Conservation (phyloP, 1,140 invertebrate species). For the Palaemon carinicauda region DNA sequence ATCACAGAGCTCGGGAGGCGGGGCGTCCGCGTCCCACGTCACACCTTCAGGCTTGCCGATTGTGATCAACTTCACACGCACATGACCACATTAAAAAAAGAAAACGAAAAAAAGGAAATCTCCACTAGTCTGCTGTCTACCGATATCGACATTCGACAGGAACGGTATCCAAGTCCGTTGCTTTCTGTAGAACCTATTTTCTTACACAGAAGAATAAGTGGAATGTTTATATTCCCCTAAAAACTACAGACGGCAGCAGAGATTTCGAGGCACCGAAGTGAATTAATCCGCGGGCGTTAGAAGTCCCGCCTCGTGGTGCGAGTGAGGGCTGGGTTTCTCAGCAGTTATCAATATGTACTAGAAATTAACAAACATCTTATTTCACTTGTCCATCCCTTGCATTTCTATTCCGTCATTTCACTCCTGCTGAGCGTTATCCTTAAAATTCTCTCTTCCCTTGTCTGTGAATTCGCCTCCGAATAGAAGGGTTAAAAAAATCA, state of each 20-base stretch:
- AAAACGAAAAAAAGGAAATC: no score
- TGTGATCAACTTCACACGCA: conserved; percentile 59
- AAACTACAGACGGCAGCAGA: conserved; percentile 1
- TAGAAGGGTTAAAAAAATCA: conserved; percentile 41
- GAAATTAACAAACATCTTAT: conserved; percentile 14
- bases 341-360: conserved; percentile 39
- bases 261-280: conserved; percentile 50
- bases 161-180: not conserved
- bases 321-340: conserved; percentile 43
- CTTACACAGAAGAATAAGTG: not conserved
- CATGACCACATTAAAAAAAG: conserved; percentile 54
- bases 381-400: not conserved
- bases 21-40: conserved; percentile 57
- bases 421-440: not conserved
- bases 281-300: conserved; percentile 56
- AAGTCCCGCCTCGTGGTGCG: conserved; percentile 55
- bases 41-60: conserved; percentile 58
- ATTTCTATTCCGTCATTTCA: not conserved
- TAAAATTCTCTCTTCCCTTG: conserved; percentile 13
- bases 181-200: not conserved
- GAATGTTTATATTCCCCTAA: not conserved
- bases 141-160: conserved; percentile 14
- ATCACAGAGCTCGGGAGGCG: conserved; percentile 43
- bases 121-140: conserved; percentile 46
- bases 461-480: conserved; percentile 36